phyloP scores from a whole-genome alignment of 2,888 invertebrate species.

The Andrena bicolor region DNA sequence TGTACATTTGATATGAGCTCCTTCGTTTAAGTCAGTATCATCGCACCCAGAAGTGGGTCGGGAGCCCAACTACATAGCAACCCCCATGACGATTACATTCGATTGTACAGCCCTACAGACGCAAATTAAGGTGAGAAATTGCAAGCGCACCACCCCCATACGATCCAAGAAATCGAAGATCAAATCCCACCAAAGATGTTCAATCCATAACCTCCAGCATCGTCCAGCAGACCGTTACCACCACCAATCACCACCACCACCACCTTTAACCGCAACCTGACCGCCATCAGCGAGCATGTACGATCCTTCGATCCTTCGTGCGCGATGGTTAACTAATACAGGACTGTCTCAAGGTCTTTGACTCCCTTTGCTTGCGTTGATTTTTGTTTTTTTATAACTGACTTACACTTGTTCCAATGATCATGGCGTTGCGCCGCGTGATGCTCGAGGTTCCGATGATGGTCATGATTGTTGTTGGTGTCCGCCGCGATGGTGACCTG shows the following conservation, averaged over 20 bases:
- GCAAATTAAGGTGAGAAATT: neutral
- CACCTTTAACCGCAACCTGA: slow-evolving; percentile 49
- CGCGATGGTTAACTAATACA: slow-evolving; percentile 15
- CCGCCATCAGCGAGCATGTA: slow-evolving; percentile 63
- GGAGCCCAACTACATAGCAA: neutral
- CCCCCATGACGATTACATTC: no score
- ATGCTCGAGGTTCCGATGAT: slow-evolving; percentile 81
- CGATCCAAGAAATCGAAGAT: neutral
- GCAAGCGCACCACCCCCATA: neutral
- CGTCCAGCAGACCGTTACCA: slow-evolving; percentile 40
- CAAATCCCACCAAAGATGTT: neutral
- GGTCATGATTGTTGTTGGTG: slow-evolving; percentile 83
- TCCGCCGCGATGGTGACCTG: slow-evolving; percentile 77
- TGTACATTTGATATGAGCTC: neutral
- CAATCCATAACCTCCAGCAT: slow-evolving; percentile 25
- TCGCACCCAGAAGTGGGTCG: neutral
- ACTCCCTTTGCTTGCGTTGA: neutral
- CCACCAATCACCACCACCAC: slow-evolving; percentile 58
- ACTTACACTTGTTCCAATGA: slow-evolving; percentile 84
- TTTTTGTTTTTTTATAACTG: slow-evolving; percentile 39
- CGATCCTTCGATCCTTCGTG: slow-evolving; percentile 18
- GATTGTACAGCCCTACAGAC: neutral
- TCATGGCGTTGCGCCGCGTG: slow-evolving; percentile 77
- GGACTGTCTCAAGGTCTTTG: slow-evolving; percentile 44
- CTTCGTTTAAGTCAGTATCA: neutral